These are phyloP conservation scores for Diplazon laetatorius DNA, from an alignment of 2,888 invertebrate species.

Conservation along the genomic window DNA sequence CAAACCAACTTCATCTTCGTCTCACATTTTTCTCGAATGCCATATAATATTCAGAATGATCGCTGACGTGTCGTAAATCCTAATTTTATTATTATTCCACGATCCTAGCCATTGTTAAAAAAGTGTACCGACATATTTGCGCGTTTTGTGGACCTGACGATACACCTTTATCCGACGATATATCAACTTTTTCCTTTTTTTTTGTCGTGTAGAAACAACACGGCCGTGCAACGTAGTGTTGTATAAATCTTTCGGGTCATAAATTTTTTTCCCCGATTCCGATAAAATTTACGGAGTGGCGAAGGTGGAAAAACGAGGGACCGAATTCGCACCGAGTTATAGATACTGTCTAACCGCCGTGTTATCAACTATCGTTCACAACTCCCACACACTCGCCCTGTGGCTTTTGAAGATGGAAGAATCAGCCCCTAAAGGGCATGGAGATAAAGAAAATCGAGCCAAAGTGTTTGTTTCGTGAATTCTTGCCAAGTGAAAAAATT, in stretches of 20 bases:
- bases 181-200: constrained; percentile 57
- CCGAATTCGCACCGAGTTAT: constrained; percentile 57
- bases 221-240: constrained; percentile 61
- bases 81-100: no score
- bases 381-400: not conserved
- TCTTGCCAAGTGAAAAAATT: no score
- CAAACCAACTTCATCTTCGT: no score
- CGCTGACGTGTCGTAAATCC: not conserved
- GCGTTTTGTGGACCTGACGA: not conserved
- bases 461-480: constrained; percentile 6
- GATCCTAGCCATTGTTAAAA: no score
- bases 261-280: constrained; percentile 68
- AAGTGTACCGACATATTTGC: constrained; percentile 1
- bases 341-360: constrained; percentile 59
- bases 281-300: constrained; percentile 60
- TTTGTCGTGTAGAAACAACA: constrained; percentile 55
- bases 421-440: not conserved
- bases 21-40: no score
- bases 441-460: not conserved
- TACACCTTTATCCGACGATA: constrained; percentile 53
- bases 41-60: constrained; percentile 39
- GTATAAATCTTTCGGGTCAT: constrained; percentile 72
- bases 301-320: constrained; percentile 63
- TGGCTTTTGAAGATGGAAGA: constrained; percentile 9
- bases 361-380: constrained; percentile 54